These are phyloP conservation scores for Noctua janthina DNA, from an alignment of 2,888 invertebrate species.

Conservation along the genomic window DNA sequence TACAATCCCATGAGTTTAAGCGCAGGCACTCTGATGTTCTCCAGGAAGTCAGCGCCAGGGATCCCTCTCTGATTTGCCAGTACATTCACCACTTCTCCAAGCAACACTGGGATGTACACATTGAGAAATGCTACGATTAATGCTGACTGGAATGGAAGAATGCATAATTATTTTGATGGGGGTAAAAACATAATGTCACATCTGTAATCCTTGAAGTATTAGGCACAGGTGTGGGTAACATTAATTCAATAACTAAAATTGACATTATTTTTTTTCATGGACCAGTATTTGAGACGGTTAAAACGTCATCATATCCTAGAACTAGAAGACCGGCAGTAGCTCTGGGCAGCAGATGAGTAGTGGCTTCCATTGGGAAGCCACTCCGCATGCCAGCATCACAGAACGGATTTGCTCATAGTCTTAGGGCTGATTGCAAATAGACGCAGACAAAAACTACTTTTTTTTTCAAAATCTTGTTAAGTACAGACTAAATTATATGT, in stretches of 20 bases:
- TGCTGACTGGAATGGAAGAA: constrained; percentile 93
- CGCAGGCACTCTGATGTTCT: constrained; percentile 92
- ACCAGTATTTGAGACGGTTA: no score
- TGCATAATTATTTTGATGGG: background rate
- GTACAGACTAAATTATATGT: background rate
- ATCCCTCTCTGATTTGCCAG: constrained; percentile 82
- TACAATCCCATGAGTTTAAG: constrained; percentile 92
- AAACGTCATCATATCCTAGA: no score
- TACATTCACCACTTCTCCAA: constrained; percentile 95
- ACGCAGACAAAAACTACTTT: no score
- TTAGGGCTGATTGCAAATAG: no score
- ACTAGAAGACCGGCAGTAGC: no score
- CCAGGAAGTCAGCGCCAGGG: constrained; percentile 86
- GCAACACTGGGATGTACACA: constrained; percentile 95
- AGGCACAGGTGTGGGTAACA: background rate
- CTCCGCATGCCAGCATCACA: no score
- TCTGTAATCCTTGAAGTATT: background rate
- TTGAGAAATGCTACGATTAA: constrained; percentile 96
- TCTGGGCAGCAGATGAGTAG: no score
- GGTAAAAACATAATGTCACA: background rate
- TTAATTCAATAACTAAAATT: background rate
- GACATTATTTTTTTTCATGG: no score
- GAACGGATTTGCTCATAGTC: no score
- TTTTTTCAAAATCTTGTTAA: no score
- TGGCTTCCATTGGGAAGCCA: no score